Percentiles rank a stretch among this genome's conserved stretches.
Conservation (phyloP, 1,140 invertebrate species). For the Drosophila sp. region DNA sequence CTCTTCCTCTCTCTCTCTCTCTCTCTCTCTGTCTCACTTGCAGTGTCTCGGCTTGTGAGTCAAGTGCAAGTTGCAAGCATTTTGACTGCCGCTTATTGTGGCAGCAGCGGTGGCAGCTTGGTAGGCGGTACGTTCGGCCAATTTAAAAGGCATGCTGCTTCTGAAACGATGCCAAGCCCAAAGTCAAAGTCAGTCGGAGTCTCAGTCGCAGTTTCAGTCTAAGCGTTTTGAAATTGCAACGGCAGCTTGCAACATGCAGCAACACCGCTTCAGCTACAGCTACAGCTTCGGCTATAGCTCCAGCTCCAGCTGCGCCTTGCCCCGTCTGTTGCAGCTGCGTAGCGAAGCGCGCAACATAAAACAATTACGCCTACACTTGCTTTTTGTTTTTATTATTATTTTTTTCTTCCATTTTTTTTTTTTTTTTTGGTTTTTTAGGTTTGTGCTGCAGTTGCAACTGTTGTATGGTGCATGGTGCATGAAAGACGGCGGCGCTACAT, state of each 20-base stretch:
- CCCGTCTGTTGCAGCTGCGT: conserved; percentile 38
- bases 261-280: too few relatives aligned
- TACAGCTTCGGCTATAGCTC: background rate
- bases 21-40: background rate
- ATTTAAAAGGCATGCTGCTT: conserved; percentile 69
- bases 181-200: conserved; percentile 6
- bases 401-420: background rate
- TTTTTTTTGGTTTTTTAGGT: too few relatives aligned
- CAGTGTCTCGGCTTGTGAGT: conserved; percentile 5
- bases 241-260: background rate
- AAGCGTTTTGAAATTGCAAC: conserved; percentile 2
- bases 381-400: background rate
- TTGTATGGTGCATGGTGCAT: conserved; percentile 12
- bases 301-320: background rate
- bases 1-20: background rate
- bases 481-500: conserved; percentile 40
- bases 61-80: conserved; percentile 40
- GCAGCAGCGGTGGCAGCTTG: conserved; percentile 26
- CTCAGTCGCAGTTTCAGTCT: background rate
- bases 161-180: conserved; percentile 44
- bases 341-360: conserved; percentile 76
- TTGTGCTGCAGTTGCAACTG: conserved; percentile 15
- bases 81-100: conserved; percentile 31
- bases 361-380: conserved; percentile 80
- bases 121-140: conserved; percentile 64